Base-by-base conservation (phyloP, 1,140 invertebrate species). In the Drosophila virilis region DNA sequence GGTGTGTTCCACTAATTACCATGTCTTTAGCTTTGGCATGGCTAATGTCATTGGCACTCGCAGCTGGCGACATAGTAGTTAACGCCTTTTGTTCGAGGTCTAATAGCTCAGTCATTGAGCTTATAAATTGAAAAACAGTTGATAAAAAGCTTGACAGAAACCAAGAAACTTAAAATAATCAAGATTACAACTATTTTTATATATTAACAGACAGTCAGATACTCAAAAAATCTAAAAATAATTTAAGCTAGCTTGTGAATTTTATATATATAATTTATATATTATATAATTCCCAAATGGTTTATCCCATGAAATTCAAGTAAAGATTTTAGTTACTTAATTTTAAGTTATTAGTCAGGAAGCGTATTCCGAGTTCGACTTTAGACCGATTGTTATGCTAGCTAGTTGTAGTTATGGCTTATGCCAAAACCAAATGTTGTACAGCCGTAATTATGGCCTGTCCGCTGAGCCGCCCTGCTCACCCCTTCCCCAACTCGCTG, bases 21-120 rank as follows among this genome's bases (percentile, higher is more conserved):
- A 89, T 90, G 80, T 88, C 84, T 80, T 88, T 88, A 88, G 84
- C 77, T 84, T 69, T 81, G 52, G 62, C 61, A 68, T 78, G 70
- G 69, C 81, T 85, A 78, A 80, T 85, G 77, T 74, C 77, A 74
- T 71, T 73, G 74, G 74, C 77, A 74, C 78, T 77, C 80, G 66
- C 69, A 40, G 70, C 68, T 70, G 77, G 62, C 69, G 66, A 62
- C 45, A 43, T 62, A 64, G 59, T 77, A 40, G 60, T 71, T 64
- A 74, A 78, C 45, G 50, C 70, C 60, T 50, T 59, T 32, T 55
- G 65, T 51, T 8, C 45, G 10, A 52, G 52, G 64, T 45, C 68
- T 64, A 58, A 51, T 54, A 37, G 33, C 13, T 50, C 22, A 33
- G 22, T 28, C 37, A 69, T 55, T 51, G 42, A 43, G 37, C 45